Evolutionary conservation across 2,797 vertebrate genomes (phyloP).

Genomic region (Phoxinus dragarum): DNA sequence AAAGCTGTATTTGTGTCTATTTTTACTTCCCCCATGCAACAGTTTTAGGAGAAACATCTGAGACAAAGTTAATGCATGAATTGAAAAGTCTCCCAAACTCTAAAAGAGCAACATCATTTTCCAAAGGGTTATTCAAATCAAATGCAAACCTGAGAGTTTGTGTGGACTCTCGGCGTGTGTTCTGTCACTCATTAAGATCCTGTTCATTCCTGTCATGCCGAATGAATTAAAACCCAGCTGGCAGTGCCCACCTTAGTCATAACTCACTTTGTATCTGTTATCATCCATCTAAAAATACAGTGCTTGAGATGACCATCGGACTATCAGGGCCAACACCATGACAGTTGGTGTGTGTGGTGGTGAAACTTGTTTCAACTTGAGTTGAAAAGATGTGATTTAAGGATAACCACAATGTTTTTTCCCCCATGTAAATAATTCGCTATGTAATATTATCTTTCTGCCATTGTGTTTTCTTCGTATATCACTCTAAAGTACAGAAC

Average conservation of each 20-base stretch:
- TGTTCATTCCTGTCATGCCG: slow-evolving; percentile 10
- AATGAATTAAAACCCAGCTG: slow-evolving; percentile 26
- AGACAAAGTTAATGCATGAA: not conserved
- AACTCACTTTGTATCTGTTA: slow-evolving; percentile 47
- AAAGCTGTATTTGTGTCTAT: not conserved
- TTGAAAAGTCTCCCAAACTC: not conserved
- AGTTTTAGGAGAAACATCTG: not conserved
- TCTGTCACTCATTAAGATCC: slow-evolving; percentile 34
- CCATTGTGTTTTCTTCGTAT: no score
- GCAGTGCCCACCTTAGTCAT: not conserved
- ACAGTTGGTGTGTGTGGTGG: not conserved
- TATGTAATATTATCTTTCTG: not conserved
- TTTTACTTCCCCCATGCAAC: not conserved
- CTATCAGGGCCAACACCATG: not conserved
- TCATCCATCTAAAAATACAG: slow-evolving; percentile 51
- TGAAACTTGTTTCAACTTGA: not conserved
- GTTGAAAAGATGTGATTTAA: not conserved
- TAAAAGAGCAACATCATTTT: not conserved
- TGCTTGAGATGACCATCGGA: not conserved
- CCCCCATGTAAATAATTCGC: not conserved
- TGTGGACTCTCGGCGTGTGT: not conserved
- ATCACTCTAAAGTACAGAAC: not conserved
- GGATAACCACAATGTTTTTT: not conserved
- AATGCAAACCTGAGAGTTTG: not conserved
- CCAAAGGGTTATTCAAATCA: slow-evolving; percentile 8